A percentile compares a stretch with the other conserved stretches of the same genome.
Evolutionary conservation across 2,888 invertebrate species (phyloP).

Genomic region (Trisateles emortualis): DNA sequence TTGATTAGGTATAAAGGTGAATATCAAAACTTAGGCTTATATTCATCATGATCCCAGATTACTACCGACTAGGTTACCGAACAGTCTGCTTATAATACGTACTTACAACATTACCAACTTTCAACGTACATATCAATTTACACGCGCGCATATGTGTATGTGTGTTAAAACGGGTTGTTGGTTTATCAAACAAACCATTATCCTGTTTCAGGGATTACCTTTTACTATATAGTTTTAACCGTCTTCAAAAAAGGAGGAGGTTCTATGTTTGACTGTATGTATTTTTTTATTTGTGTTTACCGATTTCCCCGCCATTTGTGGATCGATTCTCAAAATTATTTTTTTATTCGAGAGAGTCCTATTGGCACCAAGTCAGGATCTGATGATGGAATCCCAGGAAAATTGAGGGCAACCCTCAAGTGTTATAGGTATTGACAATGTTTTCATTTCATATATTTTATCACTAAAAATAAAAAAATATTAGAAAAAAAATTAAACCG

Average conservation of each 20-base stretch:
- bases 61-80: slow-evolving; percentile 6
- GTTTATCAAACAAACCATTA: slow-evolving; percentile 37
- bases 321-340: too few species aligned
- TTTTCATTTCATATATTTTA: too few species aligned
- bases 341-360: too few species aligned
- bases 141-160: slow-evolving; percentile 3
- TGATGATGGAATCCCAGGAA: too few species aligned
- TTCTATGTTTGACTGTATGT: too few species aligned
- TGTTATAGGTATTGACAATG: too few species aligned
- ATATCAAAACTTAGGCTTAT: not conserved
- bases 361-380: too few species aligned
- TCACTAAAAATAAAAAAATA: too few species aligned
- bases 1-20: not conserved
- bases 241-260: too few species aligned
- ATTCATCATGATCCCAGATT: slow-evolving; percentile 4
- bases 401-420: too few species aligned
- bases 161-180: slow-evolving; percentile 31
- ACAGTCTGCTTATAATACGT: slow-evolving; percentile 12
- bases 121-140: slow-evolving; percentile 7
- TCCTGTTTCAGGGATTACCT: slow-evolving; percentile 40
- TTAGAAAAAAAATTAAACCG: too few species aligned
- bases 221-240: slow-evolving; percentile 38
- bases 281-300: slow-evolving; percentile 5
- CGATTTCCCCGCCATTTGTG: too few species aligned
- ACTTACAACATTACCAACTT: slow-evolving; percentile 9